Evolutionary conservation across 2,888 invertebrate genomes (phyloP), one percentile per base, ranked within the genome.

Genomic region (Heterodera filipjevi): DNA sequence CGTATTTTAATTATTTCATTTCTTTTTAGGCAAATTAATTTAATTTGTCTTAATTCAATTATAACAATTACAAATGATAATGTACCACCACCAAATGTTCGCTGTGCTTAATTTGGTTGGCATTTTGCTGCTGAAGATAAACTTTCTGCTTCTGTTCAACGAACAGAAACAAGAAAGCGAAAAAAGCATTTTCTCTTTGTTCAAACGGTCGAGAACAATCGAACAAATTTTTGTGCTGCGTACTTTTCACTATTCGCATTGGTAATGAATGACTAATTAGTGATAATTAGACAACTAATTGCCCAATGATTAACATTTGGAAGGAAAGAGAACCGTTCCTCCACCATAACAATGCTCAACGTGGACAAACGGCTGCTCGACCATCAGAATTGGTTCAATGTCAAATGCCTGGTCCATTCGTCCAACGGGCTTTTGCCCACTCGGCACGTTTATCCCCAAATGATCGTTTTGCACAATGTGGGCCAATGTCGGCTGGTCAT

Each of bases 191-290:
- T 59, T 59, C 10, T 59, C 59, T n/a, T n/a, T 59, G 6, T 59
- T 59, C 27, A 59, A 59, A 59, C 10, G n/a, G 10, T 8, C 59
- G 27, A 59, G 6, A 27, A 5, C n/a, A 59, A 59, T 59, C 22
- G 27, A 59, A 27, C 59, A 59, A 35, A 68, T 68, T 19, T 68
- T 68, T 35, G 35, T 68, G 33, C 8, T 68, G 68, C 68, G 68
- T 16, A 68, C 68, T 35, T 68, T 68, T 14, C 35, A 27, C 22
- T 68, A 68, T 35, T 35, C 68, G 68, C 35, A 35, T 5, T 19
- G 33, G 35, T 68, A 35, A 35, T 68, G n/a, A n/a, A n/a, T n/a
- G n/a, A n/a, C n/a, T n/a, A n/a, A n/a, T n/a, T n/a, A n/a, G n/a
- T n/a, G n/a, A n/a, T n/a, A n/a, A n/a, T n/a, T n/a, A n/a, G n/a